Percentiles rank a stretch among this genome's conserved stretches.
Evolutionary conservation across 2,888 invertebrate species (phyloP).

Genomic region (Drosophila sordidapex): DNA sequence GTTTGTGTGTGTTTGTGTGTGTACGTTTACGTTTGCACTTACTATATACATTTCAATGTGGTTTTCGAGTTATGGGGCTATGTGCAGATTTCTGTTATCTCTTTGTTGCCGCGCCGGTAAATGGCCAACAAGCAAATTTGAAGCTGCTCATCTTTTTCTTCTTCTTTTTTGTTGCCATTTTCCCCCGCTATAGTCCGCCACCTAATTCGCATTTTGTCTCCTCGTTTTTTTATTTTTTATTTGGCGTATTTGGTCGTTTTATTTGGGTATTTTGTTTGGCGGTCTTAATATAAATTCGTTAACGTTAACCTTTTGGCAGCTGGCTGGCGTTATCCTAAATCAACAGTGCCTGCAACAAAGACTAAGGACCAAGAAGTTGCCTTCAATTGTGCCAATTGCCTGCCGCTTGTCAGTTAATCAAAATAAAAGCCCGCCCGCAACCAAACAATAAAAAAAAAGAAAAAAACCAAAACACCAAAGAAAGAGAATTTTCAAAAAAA

Average conservation of each 20-base stretch:
- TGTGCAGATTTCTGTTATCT: slow-evolving; percentile 60
- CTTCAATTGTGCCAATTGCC: slow-evolving; percentile 78
- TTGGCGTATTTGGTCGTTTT: slow-evolving; percentile 32
- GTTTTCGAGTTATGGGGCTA: slow-evolving; percentile 52
- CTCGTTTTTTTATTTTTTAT: background rate
- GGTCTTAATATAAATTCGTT: slow-evolving; percentile 70
- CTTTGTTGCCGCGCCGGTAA: slow-evolving; percentile 57
- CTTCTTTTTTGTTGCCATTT: background rate
- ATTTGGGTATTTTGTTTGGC: slow-evolving; percentile 38
- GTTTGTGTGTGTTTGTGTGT: slow-evolving; percentile 7
- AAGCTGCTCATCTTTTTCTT: slow-evolving; percentile 58
- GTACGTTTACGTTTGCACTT: slow-evolving; percentile 6
- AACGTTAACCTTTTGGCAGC: slow-evolving; percentile 75
- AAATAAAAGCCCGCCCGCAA: slow-evolving; percentile 69
- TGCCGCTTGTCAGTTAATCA: slow-evolving; percentile 78
- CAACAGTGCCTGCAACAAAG: slow-evolving; percentile 66
- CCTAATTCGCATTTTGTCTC: slow-evolving; percentile 3
- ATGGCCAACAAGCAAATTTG: slow-evolving; percentile 68
- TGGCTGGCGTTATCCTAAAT: slow-evolving; percentile 74
- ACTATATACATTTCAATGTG: slow-evolving; percentile 54
- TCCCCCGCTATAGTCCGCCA: background rate
- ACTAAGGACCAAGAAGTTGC: slow-evolving; percentile 39
- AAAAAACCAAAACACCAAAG: slow-evolving; percentile 11
- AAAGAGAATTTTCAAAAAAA: slow-evolving; percentile 33
- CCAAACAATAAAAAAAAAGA: slow-evolving; percentile 24